Conservation (phyloP, 2,888 invertebrate species). For the Leptopilina syphax region DNA sequence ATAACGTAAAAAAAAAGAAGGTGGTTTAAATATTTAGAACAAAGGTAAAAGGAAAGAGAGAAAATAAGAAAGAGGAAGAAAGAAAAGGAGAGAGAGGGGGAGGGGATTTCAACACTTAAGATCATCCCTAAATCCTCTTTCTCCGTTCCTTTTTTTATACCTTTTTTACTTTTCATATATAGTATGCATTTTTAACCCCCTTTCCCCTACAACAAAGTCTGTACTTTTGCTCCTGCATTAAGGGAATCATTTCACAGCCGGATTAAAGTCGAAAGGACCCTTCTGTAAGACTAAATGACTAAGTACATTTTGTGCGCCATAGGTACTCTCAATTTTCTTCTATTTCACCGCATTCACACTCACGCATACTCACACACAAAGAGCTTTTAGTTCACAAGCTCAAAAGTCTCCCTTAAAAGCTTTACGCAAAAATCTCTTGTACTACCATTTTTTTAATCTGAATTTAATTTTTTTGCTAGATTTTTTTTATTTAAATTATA, state of each 20-base stretch:
- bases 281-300: constrained; percentile 7
- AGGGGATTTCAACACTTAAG: not conserved
- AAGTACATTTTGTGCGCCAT: not conserved
- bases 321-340: constrained; percentile 10
- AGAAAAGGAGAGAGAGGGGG: too few relatives aligned
- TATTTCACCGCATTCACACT: not conserved
- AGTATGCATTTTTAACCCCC: not conserved
- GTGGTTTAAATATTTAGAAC: constrained; percentile 15
- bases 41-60: not conserved
- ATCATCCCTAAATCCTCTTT: constrained; percentile 18
- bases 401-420: not conserved
- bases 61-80: too few relatives aligned
- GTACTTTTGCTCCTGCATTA: constrained; percentile 9
- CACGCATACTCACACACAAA: not conserved
- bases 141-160: not conserved
- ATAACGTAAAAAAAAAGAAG: not conserved
- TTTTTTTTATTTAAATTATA: too few relatives aligned
- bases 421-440: not conserved
- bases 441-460: too few relatives aligned
- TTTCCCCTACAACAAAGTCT: not conserved
- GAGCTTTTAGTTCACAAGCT: constrained; percentile 9
- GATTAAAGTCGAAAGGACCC: constrained; percentile 7
- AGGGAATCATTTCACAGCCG: not conserved
- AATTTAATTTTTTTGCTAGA: too few relatives aligned
- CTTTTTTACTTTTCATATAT: not conserved